Conservation (phyloP, 2,113 vertebrate species). For the Channa maculata region DNA sequence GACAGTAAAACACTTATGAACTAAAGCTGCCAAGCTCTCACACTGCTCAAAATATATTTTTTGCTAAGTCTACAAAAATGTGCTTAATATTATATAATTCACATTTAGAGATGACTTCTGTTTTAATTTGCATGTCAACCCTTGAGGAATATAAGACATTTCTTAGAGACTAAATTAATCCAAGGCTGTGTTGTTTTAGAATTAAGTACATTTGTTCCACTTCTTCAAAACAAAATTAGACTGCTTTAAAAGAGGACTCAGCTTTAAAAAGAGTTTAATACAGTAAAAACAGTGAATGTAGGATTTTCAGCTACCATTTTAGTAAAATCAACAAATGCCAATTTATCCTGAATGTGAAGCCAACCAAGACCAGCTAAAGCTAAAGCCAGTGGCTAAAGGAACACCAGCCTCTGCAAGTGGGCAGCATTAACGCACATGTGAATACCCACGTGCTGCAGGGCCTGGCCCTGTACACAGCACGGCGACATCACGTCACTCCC, state of each 20-base stretch:
- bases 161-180: conserved; percentile 8
- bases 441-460: conserved; percentile 72
- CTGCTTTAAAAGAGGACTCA: background rate
- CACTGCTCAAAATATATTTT: conserved; percentile 46
- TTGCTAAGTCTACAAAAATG: conserved; percentile 49
- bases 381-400: conserved; percentile 50
- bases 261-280: background rate
- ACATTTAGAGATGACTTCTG: conserved; percentile 42
- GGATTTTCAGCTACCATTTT: background rate
- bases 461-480: conserved; percentile 45
- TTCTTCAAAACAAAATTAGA: conserved; percentile 9
- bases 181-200: conserved; percentile 1
- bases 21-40: background rate
- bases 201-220: background rate
- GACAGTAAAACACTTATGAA: background rate
- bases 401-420: conserved; percentile 46
- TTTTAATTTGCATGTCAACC: conserved; percentile 36
- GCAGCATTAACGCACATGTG: conserved; percentile 69
- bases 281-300: conserved; percentile 6
- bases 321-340: conserved; percentile 1
- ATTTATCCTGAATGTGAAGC: conserved; percentile 55
- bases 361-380: conserved; percentile 41
- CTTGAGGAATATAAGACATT: conserved; percentile 50
- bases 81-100: conserved; percentile 52
- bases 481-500: conserved; percentile 63